phyloP scores from a whole-genome alignment of 2,888 invertebrate species.

The Eristalis intricaria region DNA sequence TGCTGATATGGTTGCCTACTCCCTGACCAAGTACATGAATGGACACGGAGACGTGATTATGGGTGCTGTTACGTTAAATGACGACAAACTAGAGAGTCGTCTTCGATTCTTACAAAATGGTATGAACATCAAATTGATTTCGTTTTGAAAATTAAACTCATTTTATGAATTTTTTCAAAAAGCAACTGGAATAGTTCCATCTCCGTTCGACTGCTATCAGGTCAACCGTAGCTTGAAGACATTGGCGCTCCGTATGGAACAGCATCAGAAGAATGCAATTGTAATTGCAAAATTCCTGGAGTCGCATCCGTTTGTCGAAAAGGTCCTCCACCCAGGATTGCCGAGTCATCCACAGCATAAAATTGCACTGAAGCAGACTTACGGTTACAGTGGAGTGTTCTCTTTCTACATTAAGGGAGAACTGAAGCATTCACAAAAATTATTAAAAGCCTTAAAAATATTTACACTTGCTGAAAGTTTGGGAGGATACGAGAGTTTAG shows the following conservation, averaged over 20 bases:
- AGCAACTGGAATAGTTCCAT: constrained; percentile 91
- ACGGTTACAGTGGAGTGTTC: constrained; percentile 95
- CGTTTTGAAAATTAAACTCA: background rate
- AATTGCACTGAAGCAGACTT: constrained; percentile 89
- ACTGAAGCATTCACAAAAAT: constrained; percentile 86
- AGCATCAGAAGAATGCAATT: constrained; percentile 90
- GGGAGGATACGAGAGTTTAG: constrained; percentile 97
- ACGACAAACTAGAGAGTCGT: constrained; percentile 86
- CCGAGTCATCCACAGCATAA: constrained; percentile 93
- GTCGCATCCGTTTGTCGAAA: constrained; percentile 88
- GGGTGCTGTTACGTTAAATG: constrained; percentile 92
- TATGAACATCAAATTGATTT: constrained; percentile 77
- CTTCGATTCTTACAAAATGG: constrained; percentile 94
- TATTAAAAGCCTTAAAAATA: constrained; percentile 89
- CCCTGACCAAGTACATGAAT: constrained; percentile 98
- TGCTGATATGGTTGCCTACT: constrained; percentile 95
- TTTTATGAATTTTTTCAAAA: background rate
- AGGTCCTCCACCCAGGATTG: constrained; percentile 93
- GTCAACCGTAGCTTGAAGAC: constrained; percentile 97
- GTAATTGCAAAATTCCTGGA: constrained; percentile 91
- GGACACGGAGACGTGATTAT: constrained; percentile 98
- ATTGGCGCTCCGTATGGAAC: constrained; percentile 93
- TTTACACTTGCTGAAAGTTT: constrained; percentile 96
- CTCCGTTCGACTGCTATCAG: constrained; percentile 97
- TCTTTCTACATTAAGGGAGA: constrained; percentile 93